Evolutionary conservation across 2,113 vertebrate genomes (phyloP), one percentile per base, ranked within the genome.

Genomic region (Chauna torquata): DNA sequence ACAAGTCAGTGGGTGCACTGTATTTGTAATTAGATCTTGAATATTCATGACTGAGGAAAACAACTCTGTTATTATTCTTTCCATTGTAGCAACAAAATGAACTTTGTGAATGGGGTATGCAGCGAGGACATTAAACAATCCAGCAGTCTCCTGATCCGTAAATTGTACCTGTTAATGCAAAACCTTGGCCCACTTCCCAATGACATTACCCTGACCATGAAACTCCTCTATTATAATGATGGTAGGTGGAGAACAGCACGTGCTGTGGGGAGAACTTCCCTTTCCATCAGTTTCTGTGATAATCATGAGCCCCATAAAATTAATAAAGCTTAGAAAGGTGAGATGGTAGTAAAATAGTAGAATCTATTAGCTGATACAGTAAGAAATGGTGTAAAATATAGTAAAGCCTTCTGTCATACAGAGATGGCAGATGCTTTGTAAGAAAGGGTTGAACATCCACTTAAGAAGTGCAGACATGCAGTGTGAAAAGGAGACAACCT

Each of bases 51-150:
- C 77, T 34, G 93, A 79, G 92, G 68, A 94, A 93, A 92, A 95
- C 74, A 82, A 61, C 86, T 68, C 70, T 87, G 3, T 97, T 98
- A 62, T 96, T 96, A 64, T 95, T 55, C 92, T 96, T 94, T 64
- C 59, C 3, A 27, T 34, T 88, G 38, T 32, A 98, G 98, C 95
- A 97, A 84, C 86, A 94, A 44, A 72, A 74, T 88, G 85, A 96
- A 85, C 74, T 81, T 96, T 32, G 82, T 82, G 94, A 92, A 83
- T 27, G 95, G 86, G 22, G 59, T 70, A 62, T 79, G 85, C 16
- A 96, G 96, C 13, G 84, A 96, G 50, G 98, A 98, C 91, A 95
- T 98, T 5, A 99, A 98, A 96, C 98, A 98, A 95, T 98, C 99
- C 85, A 99, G 99, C 94, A 96, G 98, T 93, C 91, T 97, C 9